A percentile compares a stretch with the other conserved stretches of the same genome.
These are phyloP conservation scores for Mylabris phalerata DNA, from an alignment of 1,140 invertebrate species.

Conservation along the genomic window DNA sequence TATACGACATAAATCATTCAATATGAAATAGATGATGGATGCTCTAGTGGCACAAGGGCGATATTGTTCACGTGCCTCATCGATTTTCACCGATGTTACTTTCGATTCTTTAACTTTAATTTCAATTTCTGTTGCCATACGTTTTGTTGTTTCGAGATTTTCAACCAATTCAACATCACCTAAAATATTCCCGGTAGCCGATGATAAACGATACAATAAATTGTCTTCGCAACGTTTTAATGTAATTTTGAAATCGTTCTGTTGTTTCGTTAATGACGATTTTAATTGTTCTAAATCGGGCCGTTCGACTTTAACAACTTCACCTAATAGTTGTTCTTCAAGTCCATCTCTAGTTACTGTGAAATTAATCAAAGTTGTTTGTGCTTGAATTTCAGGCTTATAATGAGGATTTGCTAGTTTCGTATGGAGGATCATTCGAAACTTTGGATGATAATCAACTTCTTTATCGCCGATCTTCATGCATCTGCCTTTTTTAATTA, in stretches of 20 bases:
- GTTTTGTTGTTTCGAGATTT: constrained; percentile 90
- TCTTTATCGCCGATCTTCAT: constrained; percentile 83
- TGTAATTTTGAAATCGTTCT: constrained; percentile 92
- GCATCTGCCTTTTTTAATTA: constrained; percentile 76
- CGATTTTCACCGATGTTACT: constrained; percentile 79
- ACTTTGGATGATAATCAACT: constrained; percentile 77
- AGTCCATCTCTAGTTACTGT: constrained; percentile 87
- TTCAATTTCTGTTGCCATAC: constrained; percentile 85
- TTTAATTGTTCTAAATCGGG: constrained; percentile 76
- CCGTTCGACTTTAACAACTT: constrained; percentile 88
- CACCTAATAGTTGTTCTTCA: constrained; percentile 88
- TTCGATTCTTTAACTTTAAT: constrained; percentile 79
- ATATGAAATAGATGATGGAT: constrained; percentile 88
- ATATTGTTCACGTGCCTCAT: constrained; percentile 84
- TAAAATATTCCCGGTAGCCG: constrained; percentile 84
- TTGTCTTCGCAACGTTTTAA: constrained; percentile 87
- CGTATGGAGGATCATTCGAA: constrained; percentile 86
- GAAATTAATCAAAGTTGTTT: constrained; percentile 91
- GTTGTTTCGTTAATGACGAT: constrained; percentile 71
- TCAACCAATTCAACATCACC: constrained; percentile 84
- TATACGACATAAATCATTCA: constrained; percentile 89
- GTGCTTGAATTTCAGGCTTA: constrained; percentile 94
- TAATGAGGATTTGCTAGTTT: constrained; percentile 94
- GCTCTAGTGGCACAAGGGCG: constrained; percentile 77
- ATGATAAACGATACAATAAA: constrained; percentile 74